These are phyloP conservation scores for Lochmaea crataegi DNA, from an alignment of 2,888 invertebrate species.

Conservation along the genomic window DNA sequence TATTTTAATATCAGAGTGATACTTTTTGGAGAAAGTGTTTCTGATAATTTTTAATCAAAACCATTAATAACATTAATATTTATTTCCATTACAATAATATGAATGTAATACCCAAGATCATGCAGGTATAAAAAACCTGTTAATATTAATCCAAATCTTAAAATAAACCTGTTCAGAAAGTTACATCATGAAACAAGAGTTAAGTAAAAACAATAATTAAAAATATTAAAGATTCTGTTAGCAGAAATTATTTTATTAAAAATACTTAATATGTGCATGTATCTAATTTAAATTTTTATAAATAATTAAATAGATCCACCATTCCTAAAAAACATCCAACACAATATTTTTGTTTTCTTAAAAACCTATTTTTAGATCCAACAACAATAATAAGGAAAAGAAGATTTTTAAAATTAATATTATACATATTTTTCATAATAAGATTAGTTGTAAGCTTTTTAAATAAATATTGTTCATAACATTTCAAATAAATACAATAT, in stretches of 20 bases:
- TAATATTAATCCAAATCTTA: too few relatives aligned
- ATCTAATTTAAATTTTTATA: not conserved
- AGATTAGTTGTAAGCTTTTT: not conserved
- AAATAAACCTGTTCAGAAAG: too few relatives aligned
- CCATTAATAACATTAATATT: too few relatives aligned
- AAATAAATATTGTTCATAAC: not conserved
- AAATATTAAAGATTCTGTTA: too few relatives aligned
- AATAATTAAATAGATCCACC: not conserved
- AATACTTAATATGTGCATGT: constrained; percentile 6
- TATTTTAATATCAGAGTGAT: too few relatives aligned
- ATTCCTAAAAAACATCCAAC: not conserved
- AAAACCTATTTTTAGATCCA: not conserved
- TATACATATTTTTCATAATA: not conserved
- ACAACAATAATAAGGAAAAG: not conserved
- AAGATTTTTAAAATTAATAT: not conserved
- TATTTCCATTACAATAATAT: too few relatives aligned
- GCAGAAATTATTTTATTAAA: constrained; percentile 40
- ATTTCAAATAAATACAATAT: not conserved
- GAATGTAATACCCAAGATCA: too few relatives aligned
- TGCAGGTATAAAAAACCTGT: too few relatives aligned
- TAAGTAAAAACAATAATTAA: too few relatives aligned
- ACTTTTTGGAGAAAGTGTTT: too few relatives aligned
- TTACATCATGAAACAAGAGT: too few relatives aligned
- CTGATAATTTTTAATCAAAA: too few relatives aligned
- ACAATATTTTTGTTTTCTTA: not conserved